A percentile compares a stretch with the other conserved stretches of the same genome.
Conservation (phyloP, 1,140 invertebrate species). For the Pantala flavescens region DNA sequence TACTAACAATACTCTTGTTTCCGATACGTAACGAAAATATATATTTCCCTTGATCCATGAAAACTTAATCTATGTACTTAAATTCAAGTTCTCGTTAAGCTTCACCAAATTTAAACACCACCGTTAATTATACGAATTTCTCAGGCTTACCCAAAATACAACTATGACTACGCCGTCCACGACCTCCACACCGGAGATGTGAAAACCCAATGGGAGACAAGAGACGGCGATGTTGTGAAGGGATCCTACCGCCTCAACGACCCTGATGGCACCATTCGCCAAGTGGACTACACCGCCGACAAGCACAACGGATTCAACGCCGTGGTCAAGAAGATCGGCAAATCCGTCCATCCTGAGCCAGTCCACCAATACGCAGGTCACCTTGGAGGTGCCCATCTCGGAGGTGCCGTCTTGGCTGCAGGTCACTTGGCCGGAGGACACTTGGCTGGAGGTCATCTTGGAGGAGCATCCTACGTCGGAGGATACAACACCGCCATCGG, state of each 20-base stretch:
- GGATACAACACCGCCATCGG: background rate
- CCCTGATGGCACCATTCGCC: conserved; percentile 29
- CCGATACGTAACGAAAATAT: too few relatives aligned
- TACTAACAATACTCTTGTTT: background rate
- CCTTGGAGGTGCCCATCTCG: background rate
- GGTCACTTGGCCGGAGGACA: background rate
- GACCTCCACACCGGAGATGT: conserved; percentile 30
- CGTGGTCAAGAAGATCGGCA: conserved; percentile 37
- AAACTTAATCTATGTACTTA: too few relatives aligned
- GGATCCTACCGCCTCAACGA: conserved; percentile 35
- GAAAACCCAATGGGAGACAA: conserved; percentile 30
- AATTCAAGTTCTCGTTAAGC: too few relatives aligned
- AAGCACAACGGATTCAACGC: conserved; percentile 41
- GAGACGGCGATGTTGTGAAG: conserved; percentile 31
- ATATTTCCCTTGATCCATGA: too few relatives aligned
- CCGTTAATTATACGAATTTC: background rate
- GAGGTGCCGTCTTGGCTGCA: background rate
- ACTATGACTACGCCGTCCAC: conserved; percentile 28
- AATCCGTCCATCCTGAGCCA: conserved; percentile 25
- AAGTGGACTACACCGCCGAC: conserved; percentile 31
- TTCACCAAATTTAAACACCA: too few relatives aligned
- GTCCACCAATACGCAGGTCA: background rate
- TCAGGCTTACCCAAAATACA: conserved; percentile 22
- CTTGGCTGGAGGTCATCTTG: background rate
- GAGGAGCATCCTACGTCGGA: background rate